These are phyloP conservation scores for Drosophila lacteicornis DNA, from an alignment of 1,140 invertebrate species.

Conservation along the genomic window DNA sequence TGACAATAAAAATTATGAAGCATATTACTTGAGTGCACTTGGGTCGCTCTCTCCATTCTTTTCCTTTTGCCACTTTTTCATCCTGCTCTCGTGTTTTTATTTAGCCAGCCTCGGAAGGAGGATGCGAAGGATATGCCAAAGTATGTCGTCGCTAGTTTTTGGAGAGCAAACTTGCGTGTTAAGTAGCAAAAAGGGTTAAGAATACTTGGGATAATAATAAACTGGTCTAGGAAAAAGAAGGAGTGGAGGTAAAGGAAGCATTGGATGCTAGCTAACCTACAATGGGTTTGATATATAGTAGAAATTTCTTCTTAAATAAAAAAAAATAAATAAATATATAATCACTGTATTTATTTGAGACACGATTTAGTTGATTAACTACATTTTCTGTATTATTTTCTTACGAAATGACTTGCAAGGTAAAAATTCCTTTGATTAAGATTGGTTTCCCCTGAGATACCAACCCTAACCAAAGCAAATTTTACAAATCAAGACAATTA, in stretches of 20 bases:
- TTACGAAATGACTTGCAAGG: no score
- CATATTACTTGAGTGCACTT: slow-evolving; percentile 68
- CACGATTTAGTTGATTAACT: neutral
- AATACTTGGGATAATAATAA: slow-evolving; percentile 51
- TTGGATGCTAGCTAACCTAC: neutral
- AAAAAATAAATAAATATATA: neutral
- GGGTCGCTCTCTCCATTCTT: slow-evolving; percentile 43
- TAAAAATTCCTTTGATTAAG: neutral
- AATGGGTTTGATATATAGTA: neutral
- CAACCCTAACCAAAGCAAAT: neutral
- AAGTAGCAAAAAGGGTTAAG: slow-evolving; percentile 60
- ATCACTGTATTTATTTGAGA: neutral
- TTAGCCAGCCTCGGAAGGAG: slow-evolving; percentile 7
- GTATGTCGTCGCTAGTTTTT: slow-evolving; percentile 61
- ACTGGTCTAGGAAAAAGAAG: neutral
- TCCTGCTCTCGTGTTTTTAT: slow-evolving; percentile 23
- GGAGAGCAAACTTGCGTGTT: slow-evolving; percentile 53
- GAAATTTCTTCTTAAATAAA: neutral
- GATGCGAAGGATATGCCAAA: slow-evolving; percentile 39
- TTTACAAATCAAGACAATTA: neutral
- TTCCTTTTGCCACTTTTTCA: slow-evolving; percentile 48
- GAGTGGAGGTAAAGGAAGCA: neutral
- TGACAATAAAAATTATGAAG: slow-evolving; percentile 71
- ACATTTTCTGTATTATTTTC: neutral
- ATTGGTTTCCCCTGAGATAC: neutral